Evolutionary conservation across 2,888 invertebrate species (phyloP).

Genomic region (Lycocerus yunnanus): DNA sequence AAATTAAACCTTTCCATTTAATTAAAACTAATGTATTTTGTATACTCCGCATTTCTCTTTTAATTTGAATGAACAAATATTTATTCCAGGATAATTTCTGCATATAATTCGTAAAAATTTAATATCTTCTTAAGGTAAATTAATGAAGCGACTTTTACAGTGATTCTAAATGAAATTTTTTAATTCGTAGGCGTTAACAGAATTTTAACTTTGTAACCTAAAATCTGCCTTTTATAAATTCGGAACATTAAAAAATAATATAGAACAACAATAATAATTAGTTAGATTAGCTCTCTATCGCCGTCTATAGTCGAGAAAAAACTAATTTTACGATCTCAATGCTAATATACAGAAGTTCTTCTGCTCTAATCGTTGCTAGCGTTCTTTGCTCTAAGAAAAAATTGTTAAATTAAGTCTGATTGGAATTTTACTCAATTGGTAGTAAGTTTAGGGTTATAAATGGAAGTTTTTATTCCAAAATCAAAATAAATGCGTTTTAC

Average conservation of each 20-base stretch:
- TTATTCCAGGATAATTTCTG: background rate
- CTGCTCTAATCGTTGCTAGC: background rate
- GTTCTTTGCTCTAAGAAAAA: background rate
- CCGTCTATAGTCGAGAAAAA: background rate
- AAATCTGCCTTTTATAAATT: too few species aligned
- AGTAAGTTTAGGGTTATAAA: constrained; percentile 1
- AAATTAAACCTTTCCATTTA: background rate
- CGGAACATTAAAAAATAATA: too few species aligned
- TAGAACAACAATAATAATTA: too few species aligned
- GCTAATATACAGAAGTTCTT: background rate
- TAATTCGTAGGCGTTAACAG: too few species aligned
- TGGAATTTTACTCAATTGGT: background rate
- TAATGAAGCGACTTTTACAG: background rate
- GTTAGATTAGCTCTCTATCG: background rate
- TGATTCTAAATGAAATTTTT: too few species aligned
- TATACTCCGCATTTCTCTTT: too few species aligned
- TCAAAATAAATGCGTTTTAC: background rate
- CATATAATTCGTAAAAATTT: background rate
- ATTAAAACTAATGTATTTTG: background rate
- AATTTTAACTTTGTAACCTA: too few species aligned
- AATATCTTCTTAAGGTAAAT: background rate
- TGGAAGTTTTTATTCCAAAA: constrained; percentile 10
- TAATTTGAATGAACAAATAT: background rate
- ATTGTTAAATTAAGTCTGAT: background rate
- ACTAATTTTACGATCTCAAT: background rate